Conservation (phyloP, 2,888 invertebrate genomes). For the Drosophila prolongata region DNA sequence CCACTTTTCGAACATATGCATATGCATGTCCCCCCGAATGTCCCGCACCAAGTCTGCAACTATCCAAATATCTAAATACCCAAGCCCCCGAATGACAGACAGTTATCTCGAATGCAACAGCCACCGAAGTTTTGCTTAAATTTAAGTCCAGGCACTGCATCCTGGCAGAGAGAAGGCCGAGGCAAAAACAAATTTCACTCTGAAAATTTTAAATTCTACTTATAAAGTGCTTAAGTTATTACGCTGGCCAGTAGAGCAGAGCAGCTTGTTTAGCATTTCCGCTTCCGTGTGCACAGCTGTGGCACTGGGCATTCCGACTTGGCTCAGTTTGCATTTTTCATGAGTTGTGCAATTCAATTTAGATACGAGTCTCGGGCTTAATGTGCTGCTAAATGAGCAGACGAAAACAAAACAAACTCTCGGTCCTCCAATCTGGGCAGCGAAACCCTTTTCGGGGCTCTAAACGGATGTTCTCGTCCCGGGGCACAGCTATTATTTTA, state of each 20-base stretch:
- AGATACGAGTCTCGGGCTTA: conserved; percentile 22
- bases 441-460: conserved; percentile 19
- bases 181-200: conserved; percentile 13
- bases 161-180: conserved; percentile 5
- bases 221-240: conserved; percentile 71
- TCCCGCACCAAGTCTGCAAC: background rate
- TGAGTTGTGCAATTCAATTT: conserved; percentile 49
- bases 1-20: background rate
- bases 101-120: conserved; percentile 47
- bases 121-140: conserved; percentile 29
- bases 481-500: conserved; percentile 63
- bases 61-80: background rate
- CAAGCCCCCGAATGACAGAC: conserved; percentile 15
- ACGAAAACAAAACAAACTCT: conserved; percentile 43
- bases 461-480: conserved; percentile 12
- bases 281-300: conserved; percentile 50
- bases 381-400: conserved; percentile 25
- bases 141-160: conserved; percentile 34
- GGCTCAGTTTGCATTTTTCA: conserved; percentile 50
- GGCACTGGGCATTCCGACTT: conserved; percentile 2
- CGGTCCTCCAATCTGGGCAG: conserved; percentile 14
- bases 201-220: conserved; percentile 61
- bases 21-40: background rate
- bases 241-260: conserved; percentile 40
- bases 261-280: conserved; percentile 58